phyloP scores from a whole-genome alignment of 2,888 invertebrate species.

The Platycheirus albimanus region DNA sequence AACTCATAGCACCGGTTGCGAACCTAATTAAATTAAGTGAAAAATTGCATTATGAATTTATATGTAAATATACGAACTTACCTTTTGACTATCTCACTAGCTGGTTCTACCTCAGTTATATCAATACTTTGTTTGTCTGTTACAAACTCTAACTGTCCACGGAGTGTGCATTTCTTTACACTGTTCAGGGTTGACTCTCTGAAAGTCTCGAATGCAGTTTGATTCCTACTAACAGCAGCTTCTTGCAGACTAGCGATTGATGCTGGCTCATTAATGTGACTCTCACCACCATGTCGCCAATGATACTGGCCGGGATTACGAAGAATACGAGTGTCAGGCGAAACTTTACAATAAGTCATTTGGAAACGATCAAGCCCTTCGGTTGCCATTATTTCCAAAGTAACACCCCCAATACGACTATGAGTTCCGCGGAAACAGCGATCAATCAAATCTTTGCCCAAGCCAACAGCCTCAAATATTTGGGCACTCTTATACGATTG shows the following conservation, averaged over 20 bases:
- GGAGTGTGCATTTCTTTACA: constrained; percentile 92
- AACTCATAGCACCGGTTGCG: constrained; percentile 94
- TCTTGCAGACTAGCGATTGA: constrained; percentile 90
- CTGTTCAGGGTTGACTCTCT: constrained; percentile 94
- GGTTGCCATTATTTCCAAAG: constrained; percentile 92
- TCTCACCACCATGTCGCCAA: constrained; percentile 98
- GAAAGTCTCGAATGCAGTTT: constrained; percentile 92
- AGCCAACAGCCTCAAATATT: constrained; percentile 99
- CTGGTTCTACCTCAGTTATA: constrained; percentile 95
- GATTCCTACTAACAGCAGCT: constrained; percentile 91
- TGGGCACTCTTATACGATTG: constrained; percentile 99
- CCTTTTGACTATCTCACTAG: constrained; percentile 96
- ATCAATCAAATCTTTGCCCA: constrained; percentile 95
- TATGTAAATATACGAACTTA: constrained; percentile 85
- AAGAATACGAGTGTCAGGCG: constrained; percentile 86
- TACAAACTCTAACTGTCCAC: constrained; percentile 96
- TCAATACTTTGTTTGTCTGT: constrained; percentile 91
- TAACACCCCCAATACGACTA: constrained; percentile 92
- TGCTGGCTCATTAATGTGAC: constrained; percentile 98
- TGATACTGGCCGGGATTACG: constrained; percentile 97
- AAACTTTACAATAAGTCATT: constrained; percentile 86
- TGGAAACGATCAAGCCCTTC: constrained; percentile 93
- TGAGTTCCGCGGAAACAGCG: constrained; percentile 94
- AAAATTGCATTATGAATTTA: not conserved
- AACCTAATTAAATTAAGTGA: constrained; percentile 76